phyloP scores from a whole-genome alignment of 2,888 invertebrate genomes.

The Hirudinaria manillensis region DNA sequence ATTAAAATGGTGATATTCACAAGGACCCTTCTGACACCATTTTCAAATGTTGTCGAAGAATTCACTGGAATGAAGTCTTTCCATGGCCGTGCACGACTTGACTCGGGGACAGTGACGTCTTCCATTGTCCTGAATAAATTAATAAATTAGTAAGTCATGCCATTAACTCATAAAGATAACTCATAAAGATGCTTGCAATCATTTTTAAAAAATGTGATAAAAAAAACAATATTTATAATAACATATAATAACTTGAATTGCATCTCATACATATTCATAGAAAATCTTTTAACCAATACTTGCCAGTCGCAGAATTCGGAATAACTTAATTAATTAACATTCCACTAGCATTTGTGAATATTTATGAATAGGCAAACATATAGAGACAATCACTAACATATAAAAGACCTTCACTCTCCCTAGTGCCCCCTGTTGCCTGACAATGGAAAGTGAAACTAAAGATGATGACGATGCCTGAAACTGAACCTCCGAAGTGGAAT shows the following conservation, averaged over 20 bases:
- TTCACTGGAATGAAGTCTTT: conserved; percentile 47
- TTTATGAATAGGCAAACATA: neutral
- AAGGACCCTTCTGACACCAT: conserved; percentile 43
- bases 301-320: too few species aligned
- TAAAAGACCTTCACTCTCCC: conserved; percentile 24
- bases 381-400: conserved; percentile 8
- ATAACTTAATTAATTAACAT: too few species aligned
- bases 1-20: conserved; percentile 47
- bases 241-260: too few species aligned
- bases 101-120: neutral
- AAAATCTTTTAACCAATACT: too few species aligned
- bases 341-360: neutral
- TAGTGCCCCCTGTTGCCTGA: neutral
- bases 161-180: too few species aligned
- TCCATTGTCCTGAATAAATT: conserved; percentile 24
- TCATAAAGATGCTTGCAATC: too few species aligned
- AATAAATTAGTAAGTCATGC: too few species aligned
- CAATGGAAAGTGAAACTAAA: neutral
- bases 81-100: conserved; percentile 42
- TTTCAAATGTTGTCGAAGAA: conserved; percentile 44
- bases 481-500: neutral
- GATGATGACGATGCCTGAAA: neutral
- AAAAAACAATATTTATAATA: too few species aligned
- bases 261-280: too few species aligned
- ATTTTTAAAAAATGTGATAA: too few species aligned